Evolutionary conservation across 2,888 invertebrate species (phyloP).

Genomic region (Gryllus longicercus): DNA sequence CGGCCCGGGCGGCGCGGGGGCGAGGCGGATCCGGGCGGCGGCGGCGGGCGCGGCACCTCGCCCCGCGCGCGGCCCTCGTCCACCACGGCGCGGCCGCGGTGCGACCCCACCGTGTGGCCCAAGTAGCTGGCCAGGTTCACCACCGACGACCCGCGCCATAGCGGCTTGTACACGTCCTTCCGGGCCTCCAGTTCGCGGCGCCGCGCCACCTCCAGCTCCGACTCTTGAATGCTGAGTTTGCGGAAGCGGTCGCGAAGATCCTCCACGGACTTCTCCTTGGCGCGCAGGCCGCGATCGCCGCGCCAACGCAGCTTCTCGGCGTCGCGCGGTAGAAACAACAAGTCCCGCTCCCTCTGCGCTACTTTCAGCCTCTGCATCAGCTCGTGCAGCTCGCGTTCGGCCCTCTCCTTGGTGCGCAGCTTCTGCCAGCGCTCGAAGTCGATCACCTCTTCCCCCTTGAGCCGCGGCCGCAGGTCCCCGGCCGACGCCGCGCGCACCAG

Average conservation of each 20-base stretch:
- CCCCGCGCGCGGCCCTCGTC: conserved; percentile 22
- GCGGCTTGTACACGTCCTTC: conserved; percentile 72
- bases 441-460: conserved; percentile 73
- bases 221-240: conserved; percentile 51
- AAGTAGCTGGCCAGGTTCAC: conserved; percentile 72
- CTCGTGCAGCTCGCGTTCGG: conserved; percentile 74
- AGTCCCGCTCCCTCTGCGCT: conserved; percentile 78
- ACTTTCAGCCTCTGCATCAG: conserved; percentile 72
- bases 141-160: conserved; percentile 81
- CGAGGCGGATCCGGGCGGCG: background rate
- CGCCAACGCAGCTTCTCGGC: conserved; percentile 73
- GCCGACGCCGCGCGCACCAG: conserved; percentile 73
- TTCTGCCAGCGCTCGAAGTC: conserved; percentile 86
- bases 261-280: conserved; percentile 83
- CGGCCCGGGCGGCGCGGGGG: conserved; percentile 32
- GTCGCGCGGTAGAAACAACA: conserved; percentile 75
- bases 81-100: conserved; percentile 40
- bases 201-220: conserved; percentile 31
- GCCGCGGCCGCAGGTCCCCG: conserved; percentile 65
- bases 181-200: conserved; percentile 39
- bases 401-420: conserved; percentile 72
- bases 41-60: background rate
- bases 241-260: conserved; percentile 76
- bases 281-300: conserved; percentile 67
- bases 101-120: conserved; percentile 47